Conservation (phyloP, 2,113 vertebrate genomes). For the Vidua chalybeata region DNA sequence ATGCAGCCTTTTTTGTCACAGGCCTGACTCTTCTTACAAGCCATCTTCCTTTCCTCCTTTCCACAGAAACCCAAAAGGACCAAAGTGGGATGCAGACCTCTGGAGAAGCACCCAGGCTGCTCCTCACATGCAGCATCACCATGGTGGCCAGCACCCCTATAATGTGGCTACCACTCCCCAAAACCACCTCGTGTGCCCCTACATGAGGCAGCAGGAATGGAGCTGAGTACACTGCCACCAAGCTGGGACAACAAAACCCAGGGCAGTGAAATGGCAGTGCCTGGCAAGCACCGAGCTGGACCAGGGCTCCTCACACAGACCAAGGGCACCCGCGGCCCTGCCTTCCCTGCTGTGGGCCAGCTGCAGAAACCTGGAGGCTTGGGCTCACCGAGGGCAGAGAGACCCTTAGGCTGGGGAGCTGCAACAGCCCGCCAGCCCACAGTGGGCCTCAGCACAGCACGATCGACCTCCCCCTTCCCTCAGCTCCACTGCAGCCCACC, state of each 20-base stretch:
- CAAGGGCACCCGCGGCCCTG: rapidly evolving
- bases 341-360: rapidly evolving
- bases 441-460: not conserved
- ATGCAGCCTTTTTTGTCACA: not conserved
- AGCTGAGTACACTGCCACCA: not conserved
- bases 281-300: rapidly evolving
- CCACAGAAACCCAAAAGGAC: not conserved
- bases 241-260: not conserved
- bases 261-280: not conserved
- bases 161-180: rapidly evolving
- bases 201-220: rapidly evolving
- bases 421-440: not conserved
- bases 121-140: not conserved
- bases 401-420: rapidly evolving
- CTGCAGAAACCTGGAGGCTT: rapidly evolving
- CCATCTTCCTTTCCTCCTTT: not conserved
- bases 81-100: not conserved
- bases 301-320: rapidly evolving
- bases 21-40: not conserved
- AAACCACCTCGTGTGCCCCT: not conserved
- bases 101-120: not conserved
- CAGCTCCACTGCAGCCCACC: not conserved
- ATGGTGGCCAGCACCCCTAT: rapidly evolving
- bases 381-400: not conserved
- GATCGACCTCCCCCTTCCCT: rapidly evolving